These are phyloP conservation scores for Maniola hyperantus DNA, from an alignment of 2,888 invertebrate genomes.

Conservation along the genomic window DNA sequence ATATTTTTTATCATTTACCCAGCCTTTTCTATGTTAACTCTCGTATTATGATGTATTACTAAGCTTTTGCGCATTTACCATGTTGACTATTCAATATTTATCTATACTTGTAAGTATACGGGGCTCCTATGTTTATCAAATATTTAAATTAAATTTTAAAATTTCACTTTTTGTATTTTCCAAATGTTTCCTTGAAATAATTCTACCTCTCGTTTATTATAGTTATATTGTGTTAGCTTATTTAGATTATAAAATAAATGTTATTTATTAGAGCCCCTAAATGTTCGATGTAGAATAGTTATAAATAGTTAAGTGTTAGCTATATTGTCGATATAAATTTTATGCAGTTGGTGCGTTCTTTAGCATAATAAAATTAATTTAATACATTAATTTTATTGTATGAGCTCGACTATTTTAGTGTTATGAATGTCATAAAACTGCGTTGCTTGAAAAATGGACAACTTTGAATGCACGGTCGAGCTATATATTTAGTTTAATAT, in stretches of 20 bases:
- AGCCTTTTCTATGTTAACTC: conserved; percentile 62
- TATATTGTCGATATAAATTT: conserved; percentile 54
- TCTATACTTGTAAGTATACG: conserved; percentile 53
- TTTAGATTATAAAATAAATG: conserved; percentile 47
- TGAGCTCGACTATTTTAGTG: conserved; percentile 14
- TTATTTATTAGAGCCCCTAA: conserved; percentile 58
- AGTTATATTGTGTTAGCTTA: conserved; percentile 45
- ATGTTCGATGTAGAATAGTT: conserved; percentile 68
- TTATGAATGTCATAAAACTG: background rate
- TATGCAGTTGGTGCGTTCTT: conserved; percentile 43
- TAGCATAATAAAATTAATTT: conserved; percentile 23
- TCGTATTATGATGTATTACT: conserved; percentile 49
- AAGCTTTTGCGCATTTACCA: conserved; percentile 80
- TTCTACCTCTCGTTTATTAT: conserved; percentile 49
- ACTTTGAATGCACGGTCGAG: conserved; percentile 17
- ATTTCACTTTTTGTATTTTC: conserved; percentile 25
- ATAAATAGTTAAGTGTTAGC: conserved; percentile 71
- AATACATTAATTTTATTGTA: conserved; percentile 5
- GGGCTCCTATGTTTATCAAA: conserved; percentile 48
- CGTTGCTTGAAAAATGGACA: conserved; percentile 5
- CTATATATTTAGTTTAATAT: background rate
- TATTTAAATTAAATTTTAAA: conserved; percentile 38
- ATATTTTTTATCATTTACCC: conserved; percentile 76
- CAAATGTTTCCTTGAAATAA: conserved; percentile 44
- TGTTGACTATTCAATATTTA: conserved; percentile 77